These are phyloP conservation scores for Nothobranchius kuhntae DNA, from an alignment of 2,113 vertebrate species.

Conservation along the genomic window DNA sequence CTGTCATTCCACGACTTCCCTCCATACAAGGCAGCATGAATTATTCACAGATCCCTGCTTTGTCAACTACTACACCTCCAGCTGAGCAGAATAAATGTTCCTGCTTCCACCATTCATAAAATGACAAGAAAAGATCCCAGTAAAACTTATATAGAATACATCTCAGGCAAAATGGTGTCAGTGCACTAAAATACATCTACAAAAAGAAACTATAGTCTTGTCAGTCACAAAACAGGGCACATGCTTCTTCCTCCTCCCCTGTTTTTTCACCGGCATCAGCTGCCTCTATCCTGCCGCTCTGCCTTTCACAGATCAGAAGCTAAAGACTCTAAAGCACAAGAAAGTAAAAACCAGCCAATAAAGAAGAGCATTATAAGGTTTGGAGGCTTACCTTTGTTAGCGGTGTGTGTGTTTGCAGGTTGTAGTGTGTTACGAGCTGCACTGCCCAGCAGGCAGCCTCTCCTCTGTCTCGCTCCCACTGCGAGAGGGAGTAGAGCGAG, in stretches of 20 bases:
- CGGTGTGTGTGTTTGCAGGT: conserved; percentile 13
- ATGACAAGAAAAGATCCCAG: conserved; percentile 4
- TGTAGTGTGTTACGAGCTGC: conserved; percentile 28
- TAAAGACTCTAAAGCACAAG: background rate
- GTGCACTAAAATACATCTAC: background rate
- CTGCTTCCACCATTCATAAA: conserved; percentile 24
- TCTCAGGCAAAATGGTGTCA: background rate
- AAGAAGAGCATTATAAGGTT: background rate
- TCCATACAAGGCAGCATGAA: conserved; percentile 60
- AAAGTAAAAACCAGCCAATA: background rate
- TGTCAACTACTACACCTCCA: conserved; percentile 55
- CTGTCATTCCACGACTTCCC: conserved; percentile 57
- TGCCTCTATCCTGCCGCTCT: conserved; percentile 17
- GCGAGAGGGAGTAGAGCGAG: conserved; percentile 54
- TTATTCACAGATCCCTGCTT: conserved; percentile 60
- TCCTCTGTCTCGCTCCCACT: conserved; percentile 63
- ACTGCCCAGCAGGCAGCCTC: conserved; percentile 56
- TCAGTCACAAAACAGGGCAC: conserved; percentile 53
- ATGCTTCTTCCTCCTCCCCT: conserved; percentile 46
- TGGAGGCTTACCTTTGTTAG: conserved; percentile 59
- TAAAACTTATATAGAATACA: background rate
- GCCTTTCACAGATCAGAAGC: conserved; percentile 4
- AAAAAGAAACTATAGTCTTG: conserved; percentile 1
- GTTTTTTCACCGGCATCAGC: conserved; percentile 43
- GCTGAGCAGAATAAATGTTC: conserved; percentile 34